Evolutionary conservation across 2,797 vertebrate species (phyloP).

Genomic region (Tokudaia tokunoshimensis): DNA sequence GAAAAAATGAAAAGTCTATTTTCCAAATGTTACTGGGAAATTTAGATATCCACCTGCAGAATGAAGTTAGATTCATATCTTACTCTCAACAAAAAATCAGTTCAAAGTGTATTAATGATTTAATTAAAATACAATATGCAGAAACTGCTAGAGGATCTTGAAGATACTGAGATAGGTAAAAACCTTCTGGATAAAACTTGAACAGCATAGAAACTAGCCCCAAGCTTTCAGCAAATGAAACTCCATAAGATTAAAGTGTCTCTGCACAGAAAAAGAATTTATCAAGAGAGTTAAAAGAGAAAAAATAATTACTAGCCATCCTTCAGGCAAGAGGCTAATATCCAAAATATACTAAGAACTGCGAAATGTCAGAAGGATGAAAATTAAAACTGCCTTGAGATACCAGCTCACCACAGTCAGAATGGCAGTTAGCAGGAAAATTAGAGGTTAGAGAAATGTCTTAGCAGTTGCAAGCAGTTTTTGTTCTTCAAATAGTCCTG

Average conservation of each 20-base stretch:
- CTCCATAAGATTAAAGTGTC: not conserved
- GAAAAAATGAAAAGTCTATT: too few relatives aligned
- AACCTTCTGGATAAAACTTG: not conserved
- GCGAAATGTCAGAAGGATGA: not conserved
- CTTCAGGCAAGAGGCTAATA: not conserved
- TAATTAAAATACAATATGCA: not conserved
- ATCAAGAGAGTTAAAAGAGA: not conserved
- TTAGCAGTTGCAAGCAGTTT: not conserved
- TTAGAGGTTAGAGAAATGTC: not conserved
- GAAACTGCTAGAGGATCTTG: not conserved
- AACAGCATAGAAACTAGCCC: not conserved
- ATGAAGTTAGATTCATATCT: not conserved
- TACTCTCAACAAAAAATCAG: not conserved
- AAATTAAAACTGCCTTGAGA: not conserved
- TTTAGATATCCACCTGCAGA: not conserved
- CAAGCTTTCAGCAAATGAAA: not conserved
- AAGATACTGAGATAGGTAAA: not conserved
- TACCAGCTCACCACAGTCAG: not conserved
- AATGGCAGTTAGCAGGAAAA: not conserved
- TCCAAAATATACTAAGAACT: not conserved
- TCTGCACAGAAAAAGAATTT: not conserved
- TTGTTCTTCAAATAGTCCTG: not conserved
- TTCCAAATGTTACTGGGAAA: not conserved
- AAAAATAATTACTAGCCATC: not conserved
- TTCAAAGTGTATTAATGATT: not conserved